phyloP scores from a whole-genome alignment of 2,888 invertebrate species.

The Limenitis camilla region DNA sequence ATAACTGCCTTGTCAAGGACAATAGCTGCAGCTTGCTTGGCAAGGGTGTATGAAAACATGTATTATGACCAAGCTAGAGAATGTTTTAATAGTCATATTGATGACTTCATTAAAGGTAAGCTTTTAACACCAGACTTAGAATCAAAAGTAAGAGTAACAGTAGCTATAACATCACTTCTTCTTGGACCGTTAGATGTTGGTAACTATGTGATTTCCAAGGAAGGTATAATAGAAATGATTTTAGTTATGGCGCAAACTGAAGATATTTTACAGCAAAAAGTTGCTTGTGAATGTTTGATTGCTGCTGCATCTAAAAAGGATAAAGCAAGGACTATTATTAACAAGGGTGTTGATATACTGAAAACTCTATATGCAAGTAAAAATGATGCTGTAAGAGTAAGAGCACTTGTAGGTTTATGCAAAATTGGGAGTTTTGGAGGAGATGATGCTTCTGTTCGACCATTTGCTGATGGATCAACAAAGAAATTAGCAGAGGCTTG shows the following conservation, averaged over 20 bases:
- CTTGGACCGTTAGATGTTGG: constrained; percentile 96
- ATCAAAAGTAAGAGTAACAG: constrained; percentile 89
- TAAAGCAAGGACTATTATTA: constrained; percentile 91
- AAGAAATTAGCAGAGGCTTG: constrained; percentile 95
- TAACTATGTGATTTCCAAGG: constrained; percentile 85
- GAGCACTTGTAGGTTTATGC: constrained; percentile 94
- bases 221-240: constrained; percentile 96
- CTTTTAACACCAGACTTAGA: constrained; percentile 90
- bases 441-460: constrained; percentile 93
- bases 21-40: constrained; percentile 92
- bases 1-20: constrained; percentile 92
- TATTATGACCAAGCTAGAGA: constrained; percentile 89
- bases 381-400: constrained; percentile 91
- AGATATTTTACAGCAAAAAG: constrained; percentile 91
- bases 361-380: constrained; percentile 93
- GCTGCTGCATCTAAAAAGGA: constrained; percentile 98
- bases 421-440: constrained; percentile 97
- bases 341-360: constrained; percentile 93
- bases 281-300: constrained; percentile 97
- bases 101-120: constrained; percentile 90
- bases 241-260: constrained; percentile 96
- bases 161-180: constrained; percentile 90
- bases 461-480: constrained; percentile 96
- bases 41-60: constrained; percentile 96
- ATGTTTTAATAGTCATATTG: constrained; percentile 83